Evolutionary conservation across 2,797 vertebrate species (phyloP).

Genomic region (Chelonia mydas): DNA sequence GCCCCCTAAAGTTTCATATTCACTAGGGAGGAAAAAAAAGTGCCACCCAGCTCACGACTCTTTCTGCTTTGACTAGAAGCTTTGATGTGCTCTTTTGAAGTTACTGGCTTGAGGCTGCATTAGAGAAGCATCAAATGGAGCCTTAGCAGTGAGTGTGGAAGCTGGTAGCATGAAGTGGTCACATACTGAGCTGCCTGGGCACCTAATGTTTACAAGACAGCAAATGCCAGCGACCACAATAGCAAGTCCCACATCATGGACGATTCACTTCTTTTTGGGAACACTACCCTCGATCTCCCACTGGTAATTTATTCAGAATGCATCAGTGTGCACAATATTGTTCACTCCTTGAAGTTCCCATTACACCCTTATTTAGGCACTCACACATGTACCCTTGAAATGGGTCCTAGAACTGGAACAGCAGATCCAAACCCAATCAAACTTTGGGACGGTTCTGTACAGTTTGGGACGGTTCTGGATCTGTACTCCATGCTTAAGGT

Average conservation of each 20-base stretch:
- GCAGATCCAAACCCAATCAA: background rate
- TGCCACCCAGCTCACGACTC: constrained; percentile 67
- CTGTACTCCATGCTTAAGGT: background rate
- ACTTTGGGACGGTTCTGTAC: fast-evolving
- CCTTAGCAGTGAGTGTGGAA: constrained; percentile 57
- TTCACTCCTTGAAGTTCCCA: background rate
- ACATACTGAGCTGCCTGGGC: background rate
- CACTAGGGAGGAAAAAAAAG: constrained; percentile 74
- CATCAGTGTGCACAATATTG: background rate
- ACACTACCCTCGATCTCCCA: background rate
- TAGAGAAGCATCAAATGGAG: constrained; percentile 74
- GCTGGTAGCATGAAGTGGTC: background rate
- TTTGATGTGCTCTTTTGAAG: constrained; percentile 84
- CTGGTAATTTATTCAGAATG: background rate
- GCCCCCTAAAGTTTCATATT: constrained; percentile 76
- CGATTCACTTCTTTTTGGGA: background rate
- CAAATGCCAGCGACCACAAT: background rate
- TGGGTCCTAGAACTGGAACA: background rate
- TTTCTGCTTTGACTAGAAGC: constrained; percentile 72
- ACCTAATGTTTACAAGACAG: background rate
- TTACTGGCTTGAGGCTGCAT: constrained; percentile 76
- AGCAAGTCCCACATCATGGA: background rate
- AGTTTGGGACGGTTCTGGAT: fast-evolving
- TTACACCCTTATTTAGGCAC: background rate
- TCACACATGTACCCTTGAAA: background rate